Conservation (phyloP, 1,140 invertebrate species). For the Arctopsyche grandis region DNA sequence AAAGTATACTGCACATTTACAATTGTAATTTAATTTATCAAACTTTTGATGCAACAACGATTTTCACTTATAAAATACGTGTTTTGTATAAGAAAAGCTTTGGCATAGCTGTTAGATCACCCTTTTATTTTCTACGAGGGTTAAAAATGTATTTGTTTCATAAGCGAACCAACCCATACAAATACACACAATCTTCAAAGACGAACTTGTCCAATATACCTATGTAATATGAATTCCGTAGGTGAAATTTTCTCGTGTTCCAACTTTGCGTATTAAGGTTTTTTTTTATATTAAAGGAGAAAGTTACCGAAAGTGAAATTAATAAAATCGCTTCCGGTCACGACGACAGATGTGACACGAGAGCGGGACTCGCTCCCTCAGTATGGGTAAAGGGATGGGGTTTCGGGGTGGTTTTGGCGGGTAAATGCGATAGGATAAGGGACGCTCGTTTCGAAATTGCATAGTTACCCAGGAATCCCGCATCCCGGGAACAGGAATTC, state of each 20-base stretch:
- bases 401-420: no score
- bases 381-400: no score
- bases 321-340: conserved; percentile 4
- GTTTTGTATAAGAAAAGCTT: no score
- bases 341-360: neutral
- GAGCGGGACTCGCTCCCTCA: neutral
- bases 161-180: no score
- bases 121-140: no score
- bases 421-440: neutral
- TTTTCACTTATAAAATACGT: no score
- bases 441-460: neutral
- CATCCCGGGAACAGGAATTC: neutral
- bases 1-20: no score
- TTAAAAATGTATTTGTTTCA: no score
- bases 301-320: neutral
- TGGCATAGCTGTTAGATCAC: no score
- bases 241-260: conserved; percentile 1
- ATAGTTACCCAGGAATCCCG: conserved; percentile 15
- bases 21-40: no score
- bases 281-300: neutral
- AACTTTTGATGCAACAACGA: no score
- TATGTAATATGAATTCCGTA: conserved; percentile 17
- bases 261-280: neutral
- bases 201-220: neutral
- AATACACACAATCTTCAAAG: no score